These are phyloP conservation scores for Halcyon badia DNA, from an alignment of 2,797 vertebrate genomes.

Conservation along the genomic window DNA sequence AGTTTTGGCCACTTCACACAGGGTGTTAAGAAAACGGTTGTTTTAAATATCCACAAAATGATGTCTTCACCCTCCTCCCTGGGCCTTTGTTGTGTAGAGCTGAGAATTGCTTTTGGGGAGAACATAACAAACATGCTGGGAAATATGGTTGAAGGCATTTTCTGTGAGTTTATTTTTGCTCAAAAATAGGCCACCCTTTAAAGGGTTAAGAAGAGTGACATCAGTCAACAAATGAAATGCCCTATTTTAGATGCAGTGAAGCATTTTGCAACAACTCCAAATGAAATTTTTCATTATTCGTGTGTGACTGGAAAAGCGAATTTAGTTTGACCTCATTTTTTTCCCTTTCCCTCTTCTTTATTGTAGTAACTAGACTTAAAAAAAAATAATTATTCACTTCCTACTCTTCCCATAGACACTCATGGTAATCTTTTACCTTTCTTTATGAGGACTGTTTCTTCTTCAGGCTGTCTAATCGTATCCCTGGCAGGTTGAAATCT, in stretches of 20 bases:
- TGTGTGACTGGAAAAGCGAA: constrained; percentile 7
- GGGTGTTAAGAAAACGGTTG: neutral
- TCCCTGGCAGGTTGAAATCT: neutral
- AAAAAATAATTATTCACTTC: neutral
- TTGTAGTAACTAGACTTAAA: neutral
- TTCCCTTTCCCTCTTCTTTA: neutral
- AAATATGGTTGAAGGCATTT: neutral
- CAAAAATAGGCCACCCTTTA: neutral
- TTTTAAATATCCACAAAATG: neutral
- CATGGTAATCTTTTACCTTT: neutral
- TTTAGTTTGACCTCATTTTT: neutral
- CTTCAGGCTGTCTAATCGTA: neutral
- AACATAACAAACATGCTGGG: neutral
- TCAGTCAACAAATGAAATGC: neutral
- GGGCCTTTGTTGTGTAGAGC: neutral
- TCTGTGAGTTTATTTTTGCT: neutral
- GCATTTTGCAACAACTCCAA: neutral
- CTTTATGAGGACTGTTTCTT: neutral
- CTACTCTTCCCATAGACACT: neutral
- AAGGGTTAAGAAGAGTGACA: neutral
- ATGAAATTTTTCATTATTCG: neutral
- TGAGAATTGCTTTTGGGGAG: neutral
- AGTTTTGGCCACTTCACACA: neutral
- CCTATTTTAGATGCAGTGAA: neutral
- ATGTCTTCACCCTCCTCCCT: neutral